Conservation (phyloP, 2,797 vertebrate species). For the Myotis pilosus region DNA sequence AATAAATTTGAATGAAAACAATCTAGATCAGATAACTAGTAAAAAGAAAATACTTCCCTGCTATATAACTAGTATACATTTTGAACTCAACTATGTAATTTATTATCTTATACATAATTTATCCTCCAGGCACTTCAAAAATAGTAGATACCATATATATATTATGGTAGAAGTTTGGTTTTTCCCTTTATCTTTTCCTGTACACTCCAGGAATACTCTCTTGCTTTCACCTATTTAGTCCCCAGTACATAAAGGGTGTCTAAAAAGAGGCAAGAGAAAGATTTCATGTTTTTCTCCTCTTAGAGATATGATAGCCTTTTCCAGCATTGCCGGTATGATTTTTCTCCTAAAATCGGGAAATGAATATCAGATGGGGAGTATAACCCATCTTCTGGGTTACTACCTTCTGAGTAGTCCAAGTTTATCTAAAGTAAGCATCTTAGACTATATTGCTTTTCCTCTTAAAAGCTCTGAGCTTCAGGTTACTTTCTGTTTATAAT, state of each 20-base stretch:
- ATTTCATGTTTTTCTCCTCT: not conserved
- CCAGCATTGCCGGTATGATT: not conserved
- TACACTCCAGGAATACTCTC: not conserved
- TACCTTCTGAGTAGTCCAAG: not conserved
- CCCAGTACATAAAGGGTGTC: not conserved
- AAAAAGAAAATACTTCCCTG: not conserved
- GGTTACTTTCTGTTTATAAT: not conserved
- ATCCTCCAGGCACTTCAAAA: not conserved
- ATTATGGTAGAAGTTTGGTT: not conserved
- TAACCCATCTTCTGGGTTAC: rapidly evolving
- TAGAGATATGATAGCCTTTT: not conserved
- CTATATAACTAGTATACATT: not conserved
- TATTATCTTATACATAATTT: not conserved
- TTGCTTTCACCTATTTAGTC: not conserved
- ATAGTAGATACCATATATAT: not conserved
- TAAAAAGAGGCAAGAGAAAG: not conserved
- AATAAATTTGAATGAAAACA: not conserved
- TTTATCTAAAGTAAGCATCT: not conserved
- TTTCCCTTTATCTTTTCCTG: not conserved
- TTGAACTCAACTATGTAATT: not conserved
- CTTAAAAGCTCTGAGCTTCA: not conserved
- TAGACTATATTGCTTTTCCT: not conserved
- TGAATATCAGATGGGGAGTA: not conserved
- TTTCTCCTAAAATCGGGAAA: constrained; percentile 1
- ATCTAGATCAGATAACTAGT: not conserved